Base-by-base conservation (phyloP, 2,888 invertebrate genomes). In the Aromia moschata region DNA sequence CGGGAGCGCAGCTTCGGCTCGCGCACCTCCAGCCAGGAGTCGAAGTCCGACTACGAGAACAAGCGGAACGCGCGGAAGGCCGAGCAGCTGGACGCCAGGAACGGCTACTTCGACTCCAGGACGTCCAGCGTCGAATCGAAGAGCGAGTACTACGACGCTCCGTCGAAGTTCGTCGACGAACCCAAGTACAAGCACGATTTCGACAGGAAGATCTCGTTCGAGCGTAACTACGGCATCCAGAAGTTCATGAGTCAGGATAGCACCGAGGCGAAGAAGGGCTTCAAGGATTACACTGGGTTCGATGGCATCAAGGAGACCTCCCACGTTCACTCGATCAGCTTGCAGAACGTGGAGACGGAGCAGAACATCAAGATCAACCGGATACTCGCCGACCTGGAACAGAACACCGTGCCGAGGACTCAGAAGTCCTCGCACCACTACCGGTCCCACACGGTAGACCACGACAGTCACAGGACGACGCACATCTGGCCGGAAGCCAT, bases 301-400 rank as follows among this genome's bases (percentile, higher is more conserved):
- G 54, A 60, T 7, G 65, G 53, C 16, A 70, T 70, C 58, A 87
- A 85, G 70, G 84, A 84, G 65, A 82, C 83, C 0, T 85, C 86
- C 9, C 78, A 89, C 40, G 85, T 88, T 53, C 89, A 88, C 76
- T 87, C 88, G 1, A 86, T 89, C 10, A 89, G 88, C 70, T 79
- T 89, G 58, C 89, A 89, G 76, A 86, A 89, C 77, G 89, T 90
- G 0, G 89, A 89, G 79, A 83, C 89, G 44, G 89, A 89, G 68
- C 86, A 86, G 51, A 87, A 85, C 66, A 74, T 79, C 1, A 83
- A 84, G 12, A 83, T 84, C 2, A 79, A 84, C 58, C 83, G 85
- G 1, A 83, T 84, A 10, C 81, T 84, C 60, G 83, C 83, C 17
- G 74, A 73, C 60, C 73, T 79, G 46, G 85, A 86, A 64, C 85